Conservation (phyloP, 1,140 invertebrate genomes). For the Drosophila funebris region DNA sequence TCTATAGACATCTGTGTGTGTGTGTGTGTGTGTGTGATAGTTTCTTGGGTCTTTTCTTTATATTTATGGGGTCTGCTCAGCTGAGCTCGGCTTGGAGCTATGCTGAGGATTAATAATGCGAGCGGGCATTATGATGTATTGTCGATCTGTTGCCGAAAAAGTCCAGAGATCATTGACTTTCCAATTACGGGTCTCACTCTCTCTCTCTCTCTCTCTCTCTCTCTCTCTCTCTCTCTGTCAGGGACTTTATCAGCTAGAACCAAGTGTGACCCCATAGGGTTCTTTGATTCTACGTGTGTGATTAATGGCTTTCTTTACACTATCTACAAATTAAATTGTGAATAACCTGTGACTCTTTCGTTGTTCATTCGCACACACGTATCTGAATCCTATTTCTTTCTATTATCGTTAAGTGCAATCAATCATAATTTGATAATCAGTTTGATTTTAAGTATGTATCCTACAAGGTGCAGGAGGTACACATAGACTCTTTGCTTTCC, state of each 20-base stretch:
- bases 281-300: constrained; percentile 29
- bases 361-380: too few relatives aligned
- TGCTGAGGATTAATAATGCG: constrained; percentile 76
- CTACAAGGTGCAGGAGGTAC: not conserved
- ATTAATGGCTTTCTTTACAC: constrained; percentile 59
- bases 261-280: constrained; percentile 36
- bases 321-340: constrained; percentile 33
- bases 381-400: not conserved
- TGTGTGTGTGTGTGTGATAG: constrained; percentile 30
- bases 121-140: constrained; percentile 55
- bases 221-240: constrained; percentile 17
- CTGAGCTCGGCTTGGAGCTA: constrained; percentile 10
- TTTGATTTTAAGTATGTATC: not conserved
- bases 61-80: not conserved
- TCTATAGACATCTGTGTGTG: constrained; percentile 13
- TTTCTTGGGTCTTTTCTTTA: constrained; percentile 23
- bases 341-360: constrained; percentile 13
- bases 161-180: constrained; percentile 77
- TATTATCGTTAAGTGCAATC: constrained; percentile 8
- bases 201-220: not conserved
- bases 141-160: constrained; percentile 72
- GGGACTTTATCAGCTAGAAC: constrained; percentile 35
- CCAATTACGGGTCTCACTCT: constrained; percentile 12
- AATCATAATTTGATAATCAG: constrained; percentile 14
- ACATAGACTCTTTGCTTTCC: too few relatives aligned